phyloP scores from a whole-genome alignment of 2,888 invertebrate species.

The Megastigmus dorsalis region DNA sequence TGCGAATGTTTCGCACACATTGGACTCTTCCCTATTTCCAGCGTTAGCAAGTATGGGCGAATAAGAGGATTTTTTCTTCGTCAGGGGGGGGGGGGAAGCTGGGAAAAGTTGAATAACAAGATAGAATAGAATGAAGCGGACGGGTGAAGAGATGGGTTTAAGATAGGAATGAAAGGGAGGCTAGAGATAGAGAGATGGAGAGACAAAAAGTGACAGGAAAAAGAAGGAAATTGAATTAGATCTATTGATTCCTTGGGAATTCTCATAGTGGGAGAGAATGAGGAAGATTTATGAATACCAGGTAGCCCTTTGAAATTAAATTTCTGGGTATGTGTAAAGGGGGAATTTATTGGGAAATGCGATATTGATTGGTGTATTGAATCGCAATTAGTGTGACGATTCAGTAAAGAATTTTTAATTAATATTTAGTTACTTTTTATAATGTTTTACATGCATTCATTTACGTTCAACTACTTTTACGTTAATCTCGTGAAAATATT shows the following conservation, averaged over 20 bases:
- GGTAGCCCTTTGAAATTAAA: not conserved
- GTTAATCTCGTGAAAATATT: too few species aligned
- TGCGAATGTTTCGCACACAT: too few species aligned
- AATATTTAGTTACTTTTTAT: too few species aligned
- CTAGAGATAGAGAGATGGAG: too few species aligned
- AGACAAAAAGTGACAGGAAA: not conserved
- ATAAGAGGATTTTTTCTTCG: not conserved
- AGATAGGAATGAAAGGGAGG: too few species aligned
- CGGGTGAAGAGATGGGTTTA: too few species aligned
- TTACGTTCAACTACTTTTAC: too few species aligned
- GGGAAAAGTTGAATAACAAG: too few species aligned
- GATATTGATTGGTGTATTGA: not conserved
- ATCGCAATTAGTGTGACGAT: not conserved
- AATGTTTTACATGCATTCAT: too few species aligned
- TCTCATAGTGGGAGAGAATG: not conserved
- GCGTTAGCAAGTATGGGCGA: too few species aligned
- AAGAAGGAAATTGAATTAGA: not conserved
- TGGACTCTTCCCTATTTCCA: too few species aligned
- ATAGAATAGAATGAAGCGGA: too few species aligned
- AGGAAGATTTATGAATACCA: slow-evolving; percentile 23
- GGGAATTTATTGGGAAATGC: not conserved
- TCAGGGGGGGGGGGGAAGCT: not conserved
- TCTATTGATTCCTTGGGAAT: slow-evolving; percentile 10
- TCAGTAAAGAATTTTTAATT: not conserved
- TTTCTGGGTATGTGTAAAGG: not conserved